Evolutionary conservation across 2,797 vertebrate genomes (phyloP).

Genomic region (Balearica regulorum): DNA sequence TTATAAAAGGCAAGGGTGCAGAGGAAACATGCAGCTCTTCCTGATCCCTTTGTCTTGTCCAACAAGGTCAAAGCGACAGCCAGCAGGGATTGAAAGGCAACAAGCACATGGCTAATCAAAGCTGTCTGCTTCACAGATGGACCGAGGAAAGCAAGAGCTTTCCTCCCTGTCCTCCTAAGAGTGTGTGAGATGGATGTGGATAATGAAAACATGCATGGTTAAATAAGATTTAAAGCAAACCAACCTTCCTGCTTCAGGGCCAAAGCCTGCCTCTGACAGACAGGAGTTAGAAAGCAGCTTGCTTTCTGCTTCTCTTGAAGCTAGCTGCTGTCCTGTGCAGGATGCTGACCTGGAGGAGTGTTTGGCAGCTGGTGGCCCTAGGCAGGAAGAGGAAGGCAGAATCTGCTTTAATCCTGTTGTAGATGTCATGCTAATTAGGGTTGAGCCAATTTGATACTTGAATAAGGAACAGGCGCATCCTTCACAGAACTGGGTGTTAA

Average conservation of each 20-base stretch:
- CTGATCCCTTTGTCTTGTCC: neutral
- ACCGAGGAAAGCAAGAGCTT: neutral
- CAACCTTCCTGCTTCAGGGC: neutral
- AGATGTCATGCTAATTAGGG: neutral
- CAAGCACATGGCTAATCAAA: neutral
- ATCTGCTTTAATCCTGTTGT: neutral
- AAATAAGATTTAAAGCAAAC: conserved; percentile 26
- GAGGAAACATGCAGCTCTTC: neutral
- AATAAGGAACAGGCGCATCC: neutral
- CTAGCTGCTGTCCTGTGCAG: neutral
- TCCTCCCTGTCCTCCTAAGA: neutral
- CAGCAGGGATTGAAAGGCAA: neutral
- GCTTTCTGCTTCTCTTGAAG: neutral
- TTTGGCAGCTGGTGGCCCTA: neutral
- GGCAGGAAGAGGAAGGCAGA: neutral
- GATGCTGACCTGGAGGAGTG: neutral
- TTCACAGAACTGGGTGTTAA: neutral
- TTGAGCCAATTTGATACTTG: neutral
- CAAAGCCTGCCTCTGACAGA: neutral
- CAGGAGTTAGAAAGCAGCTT: neutral
- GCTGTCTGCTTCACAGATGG: neutral
- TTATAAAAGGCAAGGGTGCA: neutral
- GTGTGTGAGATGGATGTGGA: neutral
- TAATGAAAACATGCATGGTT: conserved; percentile 18
- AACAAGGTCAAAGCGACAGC: neutral